Percentiles rank a stretch among this genome's conserved stretches.
Conservation (phyloP, 2,888 invertebrate species). For the Salpingus planirostris region DNA sequence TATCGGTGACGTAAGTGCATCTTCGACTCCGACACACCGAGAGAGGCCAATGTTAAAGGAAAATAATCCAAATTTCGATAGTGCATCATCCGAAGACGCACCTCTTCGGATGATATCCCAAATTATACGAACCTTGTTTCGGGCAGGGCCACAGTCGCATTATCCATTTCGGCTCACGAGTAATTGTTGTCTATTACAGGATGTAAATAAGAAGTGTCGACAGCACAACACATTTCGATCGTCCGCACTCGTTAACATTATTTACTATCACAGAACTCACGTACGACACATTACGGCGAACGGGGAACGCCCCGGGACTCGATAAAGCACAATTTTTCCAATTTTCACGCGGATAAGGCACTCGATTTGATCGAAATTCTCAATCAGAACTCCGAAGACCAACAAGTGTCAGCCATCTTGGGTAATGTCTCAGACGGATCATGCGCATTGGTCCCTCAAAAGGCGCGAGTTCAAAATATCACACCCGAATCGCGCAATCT, state of each 20-base stretch:
- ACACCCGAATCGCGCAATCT: too few relatives aligned
- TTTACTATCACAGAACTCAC: slow-evolving; percentile 20
- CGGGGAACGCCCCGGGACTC: slow-evolving; percentile 16
- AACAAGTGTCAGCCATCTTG: slow-evolving; percentile 44
- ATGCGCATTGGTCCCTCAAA: too few relatives aligned
- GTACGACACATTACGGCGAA: slow-evolving; percentile 13
- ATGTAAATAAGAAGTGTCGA: slow-evolving; percentile 27
- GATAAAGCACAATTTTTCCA: slow-evolving; percentile 19
- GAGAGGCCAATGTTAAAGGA: too few relatives aligned
- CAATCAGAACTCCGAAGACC: slow-evolving; percentile 32
- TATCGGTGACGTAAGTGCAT: slow-evolving; percentile 26
- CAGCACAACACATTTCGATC: slow-evolving; percentile 32
- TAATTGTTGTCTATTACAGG: slow-evolving; percentile 6
- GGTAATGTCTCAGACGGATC: slow-evolving; percentile 1
- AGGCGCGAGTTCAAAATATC: too few relatives aligned
- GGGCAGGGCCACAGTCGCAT: slow-evolving; percentile 24
- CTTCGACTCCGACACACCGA: too few relatives aligned
- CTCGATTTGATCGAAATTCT: slow-evolving; percentile 27
- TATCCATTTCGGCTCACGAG: slow-evolving; percentile 29
- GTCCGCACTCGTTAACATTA: slow-evolving; percentile 29
- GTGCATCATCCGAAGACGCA: too few relatives aligned
- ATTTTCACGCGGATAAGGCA: slow-evolving; percentile 27
- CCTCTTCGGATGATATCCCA: too few relatives aligned
- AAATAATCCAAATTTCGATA: too few relatives aligned
- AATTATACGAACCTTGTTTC: too few relatives aligned